These are phyloP conservation scores for Adrianichthys oophorus DNA, from an alignment of 2,797 vertebrate genomes.

Conservation along the genomic window DNA sequence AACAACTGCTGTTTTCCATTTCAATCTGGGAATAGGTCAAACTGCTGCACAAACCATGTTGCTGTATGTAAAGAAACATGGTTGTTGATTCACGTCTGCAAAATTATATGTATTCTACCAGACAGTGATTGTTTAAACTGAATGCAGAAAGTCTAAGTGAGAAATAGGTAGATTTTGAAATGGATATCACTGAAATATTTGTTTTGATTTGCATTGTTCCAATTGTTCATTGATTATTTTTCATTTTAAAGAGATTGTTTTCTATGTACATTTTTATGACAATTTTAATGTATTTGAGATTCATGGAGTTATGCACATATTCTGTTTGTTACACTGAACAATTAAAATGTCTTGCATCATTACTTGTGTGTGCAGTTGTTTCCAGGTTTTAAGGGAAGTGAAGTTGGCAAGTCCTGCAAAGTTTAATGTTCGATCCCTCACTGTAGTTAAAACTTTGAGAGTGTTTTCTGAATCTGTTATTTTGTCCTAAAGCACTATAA, in stretches of 20 bases:
- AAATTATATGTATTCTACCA: not conserved
- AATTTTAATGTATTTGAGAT: constrained; percentile 66
- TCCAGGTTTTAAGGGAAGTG: not conserved
- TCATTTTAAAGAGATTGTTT: constrained; percentile 57
- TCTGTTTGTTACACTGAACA: constrained; percentile 60
- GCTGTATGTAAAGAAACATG: constrained; percentile 9
- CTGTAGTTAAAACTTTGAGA: constrained; percentile 39
- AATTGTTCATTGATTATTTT: constrained; percentile 32
- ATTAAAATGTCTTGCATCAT: constrained; percentile 67
- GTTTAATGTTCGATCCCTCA: not conserved
- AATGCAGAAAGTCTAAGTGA: constrained; percentile 12
- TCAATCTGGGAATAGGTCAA: constrained; percentile 15
- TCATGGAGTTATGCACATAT: constrained; percentile 55
- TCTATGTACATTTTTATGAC: constrained; percentile 68
- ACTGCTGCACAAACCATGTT: constrained; percentile 7
- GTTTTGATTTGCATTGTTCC: constrained; percentile 40
- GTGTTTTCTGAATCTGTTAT: constrained; percentile 11
- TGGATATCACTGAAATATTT: constrained; percentile 56
- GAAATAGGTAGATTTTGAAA: not conserved
- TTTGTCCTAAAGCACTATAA: constrained; percentile 31
- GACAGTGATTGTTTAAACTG: constrained; percentile 11
- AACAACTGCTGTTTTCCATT: constrained; percentile 7
- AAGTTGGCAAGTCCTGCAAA: not conserved
- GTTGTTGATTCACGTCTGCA: not conserved
- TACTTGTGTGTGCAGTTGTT: not conserved